A percentile compares a stretch with the other conserved stretches of the same genome.
These are phyloP conservation scores for Grantiella picta DNA, from an alignment of 2,113 vertebrate genomes.

Conservation along the genomic window DNA sequence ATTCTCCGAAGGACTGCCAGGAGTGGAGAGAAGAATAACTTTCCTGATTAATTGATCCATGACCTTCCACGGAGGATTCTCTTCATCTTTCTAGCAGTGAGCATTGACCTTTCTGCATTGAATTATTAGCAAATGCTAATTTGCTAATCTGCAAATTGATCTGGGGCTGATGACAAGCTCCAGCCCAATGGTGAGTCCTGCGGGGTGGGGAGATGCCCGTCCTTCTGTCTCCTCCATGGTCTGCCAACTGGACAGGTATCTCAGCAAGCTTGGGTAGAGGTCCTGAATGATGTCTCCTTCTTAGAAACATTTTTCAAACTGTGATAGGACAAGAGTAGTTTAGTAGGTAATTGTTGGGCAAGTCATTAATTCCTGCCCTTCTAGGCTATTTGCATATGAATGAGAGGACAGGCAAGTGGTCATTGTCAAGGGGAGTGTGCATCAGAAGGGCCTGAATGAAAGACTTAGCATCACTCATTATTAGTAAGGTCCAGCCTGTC, in stretches of 20 bases:
- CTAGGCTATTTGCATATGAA: not conserved
- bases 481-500: not conserved
- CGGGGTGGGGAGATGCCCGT: rapidly evolving
- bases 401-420: not conserved
- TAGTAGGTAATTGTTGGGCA: not conserved
- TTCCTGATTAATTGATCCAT: not conserved
- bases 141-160: not conserved
- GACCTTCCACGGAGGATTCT: not conserved
- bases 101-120: conserved; percentile 24
- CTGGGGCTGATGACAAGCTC: not conserved
- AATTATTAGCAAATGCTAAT: conserved; percentile 38
- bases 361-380: not conserved
- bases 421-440: rapidly evolving
- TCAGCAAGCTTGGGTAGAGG: not conserved
- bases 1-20: not conserved
- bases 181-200: rapidly evolving
- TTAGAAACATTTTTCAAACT: not conserved
- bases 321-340: not conserved
- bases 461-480: not conserved
- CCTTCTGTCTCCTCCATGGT: rapidly evolving
- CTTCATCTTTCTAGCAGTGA: conserved; percentile 27
- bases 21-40: not conserved
- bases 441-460: not conserved
- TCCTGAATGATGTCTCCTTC: not conserved
- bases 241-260: not conserved